Conservation (phyloP, 2,797 vertebrate species). For the Cossypha caffra region DNA sequence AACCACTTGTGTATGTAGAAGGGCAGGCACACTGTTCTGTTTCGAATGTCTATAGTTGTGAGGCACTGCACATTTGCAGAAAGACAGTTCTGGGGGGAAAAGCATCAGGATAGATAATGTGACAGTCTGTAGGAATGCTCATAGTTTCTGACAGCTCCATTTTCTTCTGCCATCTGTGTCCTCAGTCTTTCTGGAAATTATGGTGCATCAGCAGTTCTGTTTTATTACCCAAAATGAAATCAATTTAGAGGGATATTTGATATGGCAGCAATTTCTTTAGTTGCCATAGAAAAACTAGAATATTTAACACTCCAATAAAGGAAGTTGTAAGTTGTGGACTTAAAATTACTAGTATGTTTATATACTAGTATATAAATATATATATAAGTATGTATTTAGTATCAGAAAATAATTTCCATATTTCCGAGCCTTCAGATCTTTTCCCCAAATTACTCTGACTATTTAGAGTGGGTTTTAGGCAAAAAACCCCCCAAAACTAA, state of each 20-base stretch:
- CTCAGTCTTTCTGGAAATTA: constrained; percentile 13
- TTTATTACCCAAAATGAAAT: constrained; percentile 55
- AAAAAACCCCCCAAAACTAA: background rate
- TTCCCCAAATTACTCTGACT: background rate
- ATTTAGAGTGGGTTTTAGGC: background rate
- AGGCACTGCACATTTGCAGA: background rate
- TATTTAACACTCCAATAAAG: background rate
- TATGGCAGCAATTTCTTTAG: constrained; percentile 28
- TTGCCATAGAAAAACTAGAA: background rate
- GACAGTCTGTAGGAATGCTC: background rate
- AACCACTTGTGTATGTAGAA: background rate
- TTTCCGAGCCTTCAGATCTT: constrained; percentile 38
- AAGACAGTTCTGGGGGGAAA: background rate
- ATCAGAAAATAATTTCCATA: constrained; percentile 23
- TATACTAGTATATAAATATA: no score
- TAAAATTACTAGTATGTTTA: background rate
- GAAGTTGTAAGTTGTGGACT: background rate
- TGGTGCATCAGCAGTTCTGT: constrained; percentile 52
- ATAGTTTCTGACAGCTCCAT: constrained; percentile 59
- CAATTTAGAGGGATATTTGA: constrained; percentile 48
- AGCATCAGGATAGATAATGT: background rate
- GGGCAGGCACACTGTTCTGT: background rate
- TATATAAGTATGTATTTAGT: constrained; percentile 35
- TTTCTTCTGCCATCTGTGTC: constrained; percentile 47
- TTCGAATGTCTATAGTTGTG: background rate